phyloP scores from a whole-genome alignment of 1,140 invertebrate species.

The Olivierus martensii region DNA sequence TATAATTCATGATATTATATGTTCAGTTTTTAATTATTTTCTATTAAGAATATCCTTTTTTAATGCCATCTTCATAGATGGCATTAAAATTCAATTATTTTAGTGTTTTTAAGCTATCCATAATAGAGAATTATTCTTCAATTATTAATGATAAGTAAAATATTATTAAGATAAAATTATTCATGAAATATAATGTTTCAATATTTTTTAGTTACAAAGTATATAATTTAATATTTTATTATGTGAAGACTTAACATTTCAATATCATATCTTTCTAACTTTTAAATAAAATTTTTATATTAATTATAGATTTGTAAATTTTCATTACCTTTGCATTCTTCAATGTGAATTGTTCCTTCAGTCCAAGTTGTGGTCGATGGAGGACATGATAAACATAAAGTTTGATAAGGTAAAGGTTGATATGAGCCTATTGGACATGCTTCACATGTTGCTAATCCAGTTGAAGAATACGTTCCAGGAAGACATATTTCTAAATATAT shows the following conservation, averaged over 20 bases:
- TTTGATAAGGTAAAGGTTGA: constrained; percentile 71
- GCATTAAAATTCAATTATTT: too few species aligned
- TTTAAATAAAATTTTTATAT: background rate
- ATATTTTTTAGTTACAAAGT: too few species aligned
- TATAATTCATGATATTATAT: too few species aligned
- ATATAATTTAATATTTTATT: too few species aligned
- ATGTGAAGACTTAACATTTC: background rate
- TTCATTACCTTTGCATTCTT: constrained; percentile 48
- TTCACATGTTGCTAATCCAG: constrained; percentile 63
- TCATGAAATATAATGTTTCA: background rate
- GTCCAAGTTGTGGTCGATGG: constrained; percentile 79
- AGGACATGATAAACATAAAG: constrained; percentile 70
- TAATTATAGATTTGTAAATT: background rate
- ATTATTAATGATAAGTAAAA: too few species aligned
- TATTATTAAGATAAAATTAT: too few species aligned
- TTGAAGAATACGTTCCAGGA: constrained; percentile 64
- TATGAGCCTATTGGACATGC: constrained; percentile 84
- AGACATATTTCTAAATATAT: constrained; percentile 26
- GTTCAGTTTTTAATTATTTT: too few species aligned
- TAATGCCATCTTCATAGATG: too few species aligned
- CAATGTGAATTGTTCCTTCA: constrained; percentile 53
- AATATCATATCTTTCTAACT: background rate
- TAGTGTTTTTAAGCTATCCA: too few species aligned
- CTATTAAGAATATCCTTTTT: too few species aligned
- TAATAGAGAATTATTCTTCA: too few species aligned